Base-by-base conservation (phyloP, 2,113 vertebrate species). In the Saccopteryx leptura region DNA sequence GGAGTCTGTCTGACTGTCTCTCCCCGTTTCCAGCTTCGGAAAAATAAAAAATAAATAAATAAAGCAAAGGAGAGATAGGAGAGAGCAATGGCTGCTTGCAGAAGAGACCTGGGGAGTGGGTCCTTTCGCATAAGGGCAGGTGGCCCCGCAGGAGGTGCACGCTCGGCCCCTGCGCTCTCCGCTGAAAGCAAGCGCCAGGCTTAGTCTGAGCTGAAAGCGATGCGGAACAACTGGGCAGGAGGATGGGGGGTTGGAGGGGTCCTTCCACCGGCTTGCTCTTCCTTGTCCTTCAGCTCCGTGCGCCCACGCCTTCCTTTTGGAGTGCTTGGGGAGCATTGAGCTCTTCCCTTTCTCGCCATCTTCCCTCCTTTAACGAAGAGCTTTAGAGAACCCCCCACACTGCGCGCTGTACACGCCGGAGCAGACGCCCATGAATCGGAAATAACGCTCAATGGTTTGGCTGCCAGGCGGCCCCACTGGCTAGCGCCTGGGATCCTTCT, bases 351-450 rank as follows among this genome's bases (percentile, higher is more conserved):
- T 12, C 48, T 65, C 72, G 23, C 50, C 66, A 4, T 1, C 31
- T 7, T n/a, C 74, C 28, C 10, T n/a, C 74, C 28, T 10, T 11
- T 23, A 90, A 96, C 95, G 90, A 90, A 90, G 87, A 46, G 66
- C 66, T 13, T 13, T 9, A 0, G 86, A 39, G 81, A n/a, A 50
- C 5, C 14, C 71, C 71, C 33, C 0, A 9, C 31, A 0, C 31
- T 4, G 31, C 21, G 61, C 52, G 17, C 46, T 9, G 1, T 33
- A 1, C 17, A 3, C 12, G 19, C 56, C 79, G 1, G 54, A 28
- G 1, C 85, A 0, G 46, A 5, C 48, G n/a, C 63, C 60, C n/a
- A 2, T 14, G 46, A 21, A 5, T 0, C 24, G 79, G 85, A 48
- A 79, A 5, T 1, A 5, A n/a, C 48, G 14, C 8, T 31, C 6